Evolutionary conservation across 2,888 invertebrate genomes (phyloP), one percentile per base, ranked within the genome.

Genomic region (Arctia plantaginis): DNA sequence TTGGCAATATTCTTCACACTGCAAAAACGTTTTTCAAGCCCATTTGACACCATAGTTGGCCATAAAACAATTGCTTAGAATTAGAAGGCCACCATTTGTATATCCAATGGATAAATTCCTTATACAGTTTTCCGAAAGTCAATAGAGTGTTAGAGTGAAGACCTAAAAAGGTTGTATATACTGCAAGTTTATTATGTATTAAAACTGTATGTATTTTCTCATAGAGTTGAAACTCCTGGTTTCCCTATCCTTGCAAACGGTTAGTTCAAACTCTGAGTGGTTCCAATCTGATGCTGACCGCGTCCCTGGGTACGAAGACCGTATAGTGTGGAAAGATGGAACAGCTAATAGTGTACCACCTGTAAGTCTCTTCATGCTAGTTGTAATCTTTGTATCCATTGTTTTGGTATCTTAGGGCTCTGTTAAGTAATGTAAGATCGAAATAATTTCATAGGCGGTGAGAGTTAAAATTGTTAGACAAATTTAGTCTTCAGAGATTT

Each of bases 231-330:
- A 95, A 87, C 83, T 95, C 23, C 84, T 96, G 13, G 76, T 93
- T 35, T 93, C 93, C 4, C 80, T 96, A 70, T 89, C 91, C 6
- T 80, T 95, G 12, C 90, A 93, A 87, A 97, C 97, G 71, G 95
- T 97, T 18, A 97, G 98, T 79, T 92, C 96, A 76, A 90, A 96
- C 71, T 98, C 98, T 74, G 96, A 96, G 39, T 98, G 98, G 98
- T 99, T 99, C 89, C 89, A 90, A 41, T 95, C 96, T 67, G 98
- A 98, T 69, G 93, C 96, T 3, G 91, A 94, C 3, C 90, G 90
- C 23, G 92, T 91, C n/a, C 91, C 94, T 30, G 97, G 96, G 0
- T 98, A 97, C 86, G 97, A 96, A 69, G 97, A 98, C 87, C 97
- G 96, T 88, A 97, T 98, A 82, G 91, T 98, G 15, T 99, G 99